Conservation (phyloP, 1,140 invertebrate species). For the Grapholita molesta region DNA sequence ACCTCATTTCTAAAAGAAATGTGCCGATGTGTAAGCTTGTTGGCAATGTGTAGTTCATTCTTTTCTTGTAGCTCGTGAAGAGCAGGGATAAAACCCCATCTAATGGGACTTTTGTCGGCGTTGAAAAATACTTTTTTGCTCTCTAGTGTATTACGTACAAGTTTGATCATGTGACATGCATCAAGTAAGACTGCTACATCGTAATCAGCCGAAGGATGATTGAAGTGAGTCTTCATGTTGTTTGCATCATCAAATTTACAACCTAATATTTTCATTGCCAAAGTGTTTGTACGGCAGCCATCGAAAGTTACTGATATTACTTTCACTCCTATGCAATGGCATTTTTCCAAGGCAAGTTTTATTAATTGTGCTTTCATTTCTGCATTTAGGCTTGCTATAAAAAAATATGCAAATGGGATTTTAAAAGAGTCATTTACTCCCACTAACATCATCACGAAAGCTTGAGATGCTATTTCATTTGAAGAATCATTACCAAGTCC, state of each 20-base stretch:
- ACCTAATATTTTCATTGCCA: constrained; percentile 5
- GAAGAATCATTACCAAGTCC: constrained; percentile 13
- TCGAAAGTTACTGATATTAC: constrained; percentile 14
- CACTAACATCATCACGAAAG: constrained; percentile 20
- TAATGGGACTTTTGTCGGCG: neutral
- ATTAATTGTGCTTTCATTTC: constrained; percentile 21
- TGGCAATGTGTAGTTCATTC: constrained; percentile 1
- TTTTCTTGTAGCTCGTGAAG: constrained; percentile 12
- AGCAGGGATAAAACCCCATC: neutral
- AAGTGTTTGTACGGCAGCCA: neutral
- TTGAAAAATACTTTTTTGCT: neutral
- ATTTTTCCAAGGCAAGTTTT: constrained; percentile 8
- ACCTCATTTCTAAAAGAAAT: neutral
- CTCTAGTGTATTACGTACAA: neutral
- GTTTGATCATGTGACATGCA: constrained; percentile 10
- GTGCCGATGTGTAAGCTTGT: constrained; percentile 1
- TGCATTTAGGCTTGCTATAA: neutral
- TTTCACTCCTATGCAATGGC: neutral
- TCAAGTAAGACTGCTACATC: constrained; percentile 3
- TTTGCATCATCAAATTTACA: neutral
- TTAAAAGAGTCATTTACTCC: constrained; percentile 26
- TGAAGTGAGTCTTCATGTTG: constrained; percentile 1
- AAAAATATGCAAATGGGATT: constrained; percentile 28
- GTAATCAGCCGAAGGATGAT: neutral
- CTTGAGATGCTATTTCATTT: constrained; percentile 15